Percentiles rank a stretch among this genome's conserved stretches.
Evolutionary conservation across 2,888 invertebrate species (phyloP).

Genomic region (Ashinkailepas kermadecensis): DNA sequence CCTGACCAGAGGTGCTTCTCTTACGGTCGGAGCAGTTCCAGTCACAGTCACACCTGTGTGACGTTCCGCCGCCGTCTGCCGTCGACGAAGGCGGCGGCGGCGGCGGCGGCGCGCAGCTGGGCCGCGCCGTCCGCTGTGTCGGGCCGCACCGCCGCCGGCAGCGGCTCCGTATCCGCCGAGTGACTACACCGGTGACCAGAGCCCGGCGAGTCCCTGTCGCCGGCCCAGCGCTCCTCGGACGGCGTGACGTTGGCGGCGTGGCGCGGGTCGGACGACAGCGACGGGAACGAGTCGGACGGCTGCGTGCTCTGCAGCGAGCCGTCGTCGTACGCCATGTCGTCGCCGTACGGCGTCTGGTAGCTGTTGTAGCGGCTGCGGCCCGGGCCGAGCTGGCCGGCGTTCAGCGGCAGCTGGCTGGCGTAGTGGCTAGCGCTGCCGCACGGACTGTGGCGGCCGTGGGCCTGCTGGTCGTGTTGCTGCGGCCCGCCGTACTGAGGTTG

Average conservation of each 20-base stretch:
- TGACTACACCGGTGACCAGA: background rate
- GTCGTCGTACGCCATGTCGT: conserved; percentile 27
- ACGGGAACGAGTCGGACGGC: conserved; percentile 34
- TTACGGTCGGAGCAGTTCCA: no score
- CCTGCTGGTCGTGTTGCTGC: no score
- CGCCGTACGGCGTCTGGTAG: conserved; percentile 25
- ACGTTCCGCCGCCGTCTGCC: conserved; percentile 33
- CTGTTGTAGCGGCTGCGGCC: conserved; percentile 14
- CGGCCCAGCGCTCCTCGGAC: background rate
- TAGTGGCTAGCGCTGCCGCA: conserved; percentile 1
- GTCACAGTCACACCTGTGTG: conserved; percentile 31
- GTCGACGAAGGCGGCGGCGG: conserved; percentile 18
- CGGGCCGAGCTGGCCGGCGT: conserved; percentile 25
- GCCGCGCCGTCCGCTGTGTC: background rate
- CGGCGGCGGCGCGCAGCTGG: background rate
- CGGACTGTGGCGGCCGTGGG: no score
- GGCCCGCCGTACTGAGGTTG: no score
- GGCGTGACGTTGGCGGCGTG: background rate
- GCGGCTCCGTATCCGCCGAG: no score
- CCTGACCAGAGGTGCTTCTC: no score
- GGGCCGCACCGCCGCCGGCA: background rate
- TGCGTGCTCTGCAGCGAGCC: conserved; percentile 33
- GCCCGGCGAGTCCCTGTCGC: conserved; percentile 20
- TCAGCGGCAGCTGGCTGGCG: conserved; percentile 18
- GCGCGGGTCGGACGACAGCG: conserved; percentile 31